These are phyloP conservation scores for Arbacia lixula DNA, from an alignment of 53 echinoderm and acorn worm genomes.

Conservation along the genomic window DNA sequence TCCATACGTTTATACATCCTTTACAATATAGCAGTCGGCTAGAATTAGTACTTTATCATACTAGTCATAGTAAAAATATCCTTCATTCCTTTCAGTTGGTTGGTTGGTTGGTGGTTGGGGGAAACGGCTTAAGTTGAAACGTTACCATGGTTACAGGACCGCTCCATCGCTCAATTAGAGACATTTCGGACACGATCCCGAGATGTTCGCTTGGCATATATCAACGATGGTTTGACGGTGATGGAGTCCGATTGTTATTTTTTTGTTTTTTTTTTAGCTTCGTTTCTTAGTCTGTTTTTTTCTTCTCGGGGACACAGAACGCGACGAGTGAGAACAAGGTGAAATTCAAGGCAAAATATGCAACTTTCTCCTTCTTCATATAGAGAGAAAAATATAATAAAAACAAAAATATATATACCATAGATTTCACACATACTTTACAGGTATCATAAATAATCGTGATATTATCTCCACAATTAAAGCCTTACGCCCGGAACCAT, in stretches of 20 bases:
- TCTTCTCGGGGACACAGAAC: slow-evolving; percentile 6
- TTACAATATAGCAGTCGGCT: neutral
- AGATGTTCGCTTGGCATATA: too few species aligned
- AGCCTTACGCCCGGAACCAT: slow-evolving; percentile 41
- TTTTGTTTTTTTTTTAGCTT: neutral
- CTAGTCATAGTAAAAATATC: slow-evolving; percentile 6
- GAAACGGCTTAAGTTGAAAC: neutral
- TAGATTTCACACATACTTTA: slow-evolving; percentile 54
- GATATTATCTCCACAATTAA: slow-evolving; percentile 37
- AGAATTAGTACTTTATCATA: slow-evolving; percentile 37
- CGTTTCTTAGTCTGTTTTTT: neutral
- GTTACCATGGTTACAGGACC: too few species aligned
- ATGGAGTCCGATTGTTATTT: too few species aligned
- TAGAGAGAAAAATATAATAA: neutral
- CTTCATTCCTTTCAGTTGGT: too few species aligned
- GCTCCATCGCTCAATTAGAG: too few species aligned
- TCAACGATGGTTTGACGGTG: too few species aligned
- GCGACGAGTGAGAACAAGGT: slow-evolving; percentile 43
- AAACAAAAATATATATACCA: slow-evolving; percentile 50
- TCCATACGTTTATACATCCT: slow-evolving; percentile 23
- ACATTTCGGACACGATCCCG: too few species aligned
- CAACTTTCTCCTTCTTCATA: slow-evolving; percentile 7
- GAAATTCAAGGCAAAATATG: slow-evolving; percentile 58
- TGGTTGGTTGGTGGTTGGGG: neutral
- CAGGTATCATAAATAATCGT: slow-evolving; percentile 51